Evolutionary conservation across 2,888 invertebrate genomes (phyloP), one percentile per base, ranked within the genome.

Genomic region (Incurvaria masculella): DNA sequence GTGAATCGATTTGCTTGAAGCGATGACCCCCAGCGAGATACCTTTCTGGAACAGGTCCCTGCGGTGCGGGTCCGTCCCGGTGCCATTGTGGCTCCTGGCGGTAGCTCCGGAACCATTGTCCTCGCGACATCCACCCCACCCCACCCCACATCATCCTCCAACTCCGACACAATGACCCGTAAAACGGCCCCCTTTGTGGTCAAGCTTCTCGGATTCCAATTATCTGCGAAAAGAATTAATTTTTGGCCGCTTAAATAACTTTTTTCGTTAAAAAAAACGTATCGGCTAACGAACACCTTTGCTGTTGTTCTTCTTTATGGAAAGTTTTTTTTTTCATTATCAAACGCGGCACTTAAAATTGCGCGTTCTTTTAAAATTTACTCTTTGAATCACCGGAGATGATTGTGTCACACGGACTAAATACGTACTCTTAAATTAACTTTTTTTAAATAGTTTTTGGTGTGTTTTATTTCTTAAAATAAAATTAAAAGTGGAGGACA

Each of bases 181-280:
- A 33, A 47, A 49, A 47, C 44, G 27, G 20, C 42, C 59, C 65
- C 68, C 64, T 69, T 70, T 67, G 64, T 65, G 58, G 62, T 68
- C 70, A 74, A 73, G 63, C 66, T 64, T 76, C 72, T 76, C 74
- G 59, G 64, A 68, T 78, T 73, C 60, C 69, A 59, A 58, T 33
- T 33, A 33, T 33, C 52, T 42, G 21, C 18, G 55, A 59, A 60
- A 69, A 70, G 65, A 68, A 70, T 66, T 66, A 69, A 68, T 68
- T 46, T 33, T 33, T 33, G 33, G 33, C 14, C 33, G 8, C 33
- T 14, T 14, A 33, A 33, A 33, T 6, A 14, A 33, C 14, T 33
- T 6, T 33, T 33, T 14, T 33, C 33, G 33, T 33, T 23, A 23
- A 33, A 33, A 33, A 33, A 33, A 14, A 33, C 8, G 6, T 23